Conservation (phyloP, 2,113 vertebrate species). For the Chaetorhynchus papuensis region DNA sequence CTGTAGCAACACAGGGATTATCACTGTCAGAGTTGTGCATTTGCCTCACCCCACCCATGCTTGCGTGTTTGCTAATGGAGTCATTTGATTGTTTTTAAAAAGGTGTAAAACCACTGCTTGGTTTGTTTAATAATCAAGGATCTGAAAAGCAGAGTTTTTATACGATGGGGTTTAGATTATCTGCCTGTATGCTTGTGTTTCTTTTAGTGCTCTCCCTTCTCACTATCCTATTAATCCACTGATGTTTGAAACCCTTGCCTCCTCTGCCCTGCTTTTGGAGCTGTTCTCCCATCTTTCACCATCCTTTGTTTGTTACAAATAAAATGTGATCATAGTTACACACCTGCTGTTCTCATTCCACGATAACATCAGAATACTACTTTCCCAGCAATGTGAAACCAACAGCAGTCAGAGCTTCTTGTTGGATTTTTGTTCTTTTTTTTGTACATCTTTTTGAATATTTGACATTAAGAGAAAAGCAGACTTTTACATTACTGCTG, state of each 20-base stretch:
- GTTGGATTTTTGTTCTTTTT: not conserved
- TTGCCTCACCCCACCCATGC: not conserved
- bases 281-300: not conserved
- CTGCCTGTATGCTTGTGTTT: not conserved
- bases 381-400: conserved; percentile 30
- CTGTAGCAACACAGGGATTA: not conserved
- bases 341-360: not conserved
- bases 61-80: not conserved
- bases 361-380: not conserved
- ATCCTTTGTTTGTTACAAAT: not conserved
- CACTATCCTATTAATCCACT: not conserved
- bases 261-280: not conserved
- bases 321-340: not conserved
- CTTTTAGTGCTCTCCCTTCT: not conserved
- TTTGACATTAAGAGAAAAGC: not conserved
- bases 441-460: not conserved
- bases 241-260: not conserved
- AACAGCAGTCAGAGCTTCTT: not conserved
- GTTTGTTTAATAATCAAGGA: not conserved
- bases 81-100: not conserved
- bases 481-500: not conserved
- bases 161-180: not conserved
- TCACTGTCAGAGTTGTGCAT: not conserved
- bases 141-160: not conserved
- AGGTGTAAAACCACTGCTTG: rapidly evolving